Evolutionary conservation across 2,888 invertebrate species (phyloP).

Genomic region (Ophion ventricosus): DNA sequence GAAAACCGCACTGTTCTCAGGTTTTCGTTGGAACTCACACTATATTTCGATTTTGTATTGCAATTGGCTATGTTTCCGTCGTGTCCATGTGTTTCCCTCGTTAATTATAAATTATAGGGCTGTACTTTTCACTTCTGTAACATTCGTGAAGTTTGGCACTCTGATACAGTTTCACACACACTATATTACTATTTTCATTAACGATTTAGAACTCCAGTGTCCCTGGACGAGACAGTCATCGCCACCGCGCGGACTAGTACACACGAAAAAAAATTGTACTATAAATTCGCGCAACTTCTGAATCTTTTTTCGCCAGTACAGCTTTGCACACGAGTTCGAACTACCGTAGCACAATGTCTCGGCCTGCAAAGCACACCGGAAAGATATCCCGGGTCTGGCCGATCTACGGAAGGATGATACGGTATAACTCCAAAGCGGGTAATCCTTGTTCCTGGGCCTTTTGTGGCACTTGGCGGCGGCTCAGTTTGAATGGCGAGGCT

Average conservation of each 20-base stretch:
- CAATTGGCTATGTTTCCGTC: no score
- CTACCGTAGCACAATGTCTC: not conserved
- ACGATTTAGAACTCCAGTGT: no score
- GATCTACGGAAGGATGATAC: conserved; percentile 14
- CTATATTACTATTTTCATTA: no score
- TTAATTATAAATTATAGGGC: no score
- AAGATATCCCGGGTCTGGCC: not conserved
- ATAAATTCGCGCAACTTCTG: not conserved
- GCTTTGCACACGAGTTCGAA: not conserved
- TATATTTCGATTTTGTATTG: no score
- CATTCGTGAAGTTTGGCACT: no score
- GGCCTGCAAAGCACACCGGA: not conserved
- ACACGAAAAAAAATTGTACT: not conserved
- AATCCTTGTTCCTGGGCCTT: conserved; percentile 50
- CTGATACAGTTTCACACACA: no score
- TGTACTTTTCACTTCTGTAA: no score
- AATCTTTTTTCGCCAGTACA: not conserved
- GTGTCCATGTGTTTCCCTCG: no score
- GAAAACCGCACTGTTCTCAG: no score
- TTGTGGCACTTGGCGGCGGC: conserved; percentile 54
- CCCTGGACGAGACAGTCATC: not conserved
- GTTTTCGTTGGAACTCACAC: no score
- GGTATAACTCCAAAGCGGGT: conserved; percentile 37
- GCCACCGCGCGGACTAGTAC: not conserved
- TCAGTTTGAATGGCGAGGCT: conserved; percentile 61